Percentiles rank a stretch among this genome's conserved stretches.
phyloP scores from a whole-genome alignment of 2,888 invertebrate genomes.

The Trichacis sp. region DNA sequence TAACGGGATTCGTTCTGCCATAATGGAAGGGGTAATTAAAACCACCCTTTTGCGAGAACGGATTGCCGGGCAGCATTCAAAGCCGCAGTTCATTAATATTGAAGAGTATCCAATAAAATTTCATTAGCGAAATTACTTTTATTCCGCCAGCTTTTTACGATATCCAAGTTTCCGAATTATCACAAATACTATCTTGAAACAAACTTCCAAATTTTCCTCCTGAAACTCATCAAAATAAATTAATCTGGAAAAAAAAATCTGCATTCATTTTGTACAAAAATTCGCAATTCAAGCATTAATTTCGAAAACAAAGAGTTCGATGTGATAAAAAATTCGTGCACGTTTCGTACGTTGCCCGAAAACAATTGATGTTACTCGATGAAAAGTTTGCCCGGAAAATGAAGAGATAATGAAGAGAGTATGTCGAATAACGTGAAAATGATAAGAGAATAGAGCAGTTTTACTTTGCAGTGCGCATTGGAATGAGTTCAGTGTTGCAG shows the following conservation, averaged over 20 bases:
- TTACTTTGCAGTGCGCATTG: not conserved
- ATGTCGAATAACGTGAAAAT: not conserved
- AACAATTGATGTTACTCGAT: no score
- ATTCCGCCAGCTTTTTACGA: not conserved
- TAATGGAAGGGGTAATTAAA: conserved; percentile 68
- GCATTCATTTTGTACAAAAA: no score
- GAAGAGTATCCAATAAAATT: conserved; percentile 34
- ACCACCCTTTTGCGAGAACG: conserved; percentile 54
- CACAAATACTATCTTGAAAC: no score
- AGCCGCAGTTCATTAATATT: conserved; percentile 37
- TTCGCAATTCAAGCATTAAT: no score
- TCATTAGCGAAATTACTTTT: conserved; percentile 37
- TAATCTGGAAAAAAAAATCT: no score
- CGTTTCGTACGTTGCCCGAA: no score
- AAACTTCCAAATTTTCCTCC: no score
- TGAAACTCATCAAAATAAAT: no score
- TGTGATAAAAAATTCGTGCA: no score
- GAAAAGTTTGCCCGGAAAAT: no score
- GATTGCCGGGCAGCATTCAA: conserved; percentile 43
- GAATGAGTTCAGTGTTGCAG: conserved; percentile 10
- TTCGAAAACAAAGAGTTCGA: no score
- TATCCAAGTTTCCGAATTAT: no score
- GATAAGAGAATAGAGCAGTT: conserved; percentile 1
- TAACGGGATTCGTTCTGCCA: conserved; percentile 63
- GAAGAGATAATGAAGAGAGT: not conserved